These are phyloP conservation scores for Hydrolagus affinis DNA, from an alignment of 2,113 vertebrate species.

Conservation along the genomic window DNA sequence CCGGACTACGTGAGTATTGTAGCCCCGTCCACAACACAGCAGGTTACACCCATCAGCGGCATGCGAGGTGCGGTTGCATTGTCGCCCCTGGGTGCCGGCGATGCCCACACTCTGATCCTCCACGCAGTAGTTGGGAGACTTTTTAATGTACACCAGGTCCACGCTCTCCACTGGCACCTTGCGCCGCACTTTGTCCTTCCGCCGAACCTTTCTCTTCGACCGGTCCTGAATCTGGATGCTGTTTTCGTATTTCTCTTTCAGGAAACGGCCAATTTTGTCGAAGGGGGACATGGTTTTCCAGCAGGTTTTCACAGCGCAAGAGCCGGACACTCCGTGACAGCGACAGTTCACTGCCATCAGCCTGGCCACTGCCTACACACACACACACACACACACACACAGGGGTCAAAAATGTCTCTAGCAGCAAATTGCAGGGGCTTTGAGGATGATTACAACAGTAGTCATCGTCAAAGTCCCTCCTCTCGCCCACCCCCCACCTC, in stretches of 20 bases:
- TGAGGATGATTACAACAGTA: too few species aligned
- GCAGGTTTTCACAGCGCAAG: constrained; percentile 93
- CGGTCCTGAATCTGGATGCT: constrained; percentile 77
- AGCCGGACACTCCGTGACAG: constrained; percentile 91
- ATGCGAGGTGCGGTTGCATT: constrained; percentile 75
- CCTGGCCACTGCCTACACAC: constrained; percentile 71
- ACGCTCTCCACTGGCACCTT: constrained; percentile 59
- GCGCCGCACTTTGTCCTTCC: constrained; percentile 68
- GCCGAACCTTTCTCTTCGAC: constrained; percentile 63
- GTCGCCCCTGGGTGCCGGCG: constrained; percentile 76
- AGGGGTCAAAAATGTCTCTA: too few species aligned
- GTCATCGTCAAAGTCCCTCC: too few species aligned
- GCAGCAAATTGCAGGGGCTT: too few species aligned
- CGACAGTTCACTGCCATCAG: constrained; percentile 88
- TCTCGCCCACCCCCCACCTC: too few species aligned
- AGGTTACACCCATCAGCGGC: constrained; percentile 79
- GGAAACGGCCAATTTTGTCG: constrained; percentile 69
- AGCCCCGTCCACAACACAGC: constrained; percentile 87
- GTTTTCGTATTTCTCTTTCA: constrained; percentile 87
- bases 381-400: not conserved
- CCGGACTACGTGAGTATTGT: constrained; percentile 87
- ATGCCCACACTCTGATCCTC: constrained; percentile 72
- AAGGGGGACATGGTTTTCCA: constrained; percentile 89
- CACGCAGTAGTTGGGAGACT: constrained; percentile 90
- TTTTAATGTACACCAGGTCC: constrained; percentile 78